These are phyloP conservation scores for Aphis gossypii DNA, from an alignment of 1,140 invertebrate genomes.

Conservation along the genomic window DNA sequence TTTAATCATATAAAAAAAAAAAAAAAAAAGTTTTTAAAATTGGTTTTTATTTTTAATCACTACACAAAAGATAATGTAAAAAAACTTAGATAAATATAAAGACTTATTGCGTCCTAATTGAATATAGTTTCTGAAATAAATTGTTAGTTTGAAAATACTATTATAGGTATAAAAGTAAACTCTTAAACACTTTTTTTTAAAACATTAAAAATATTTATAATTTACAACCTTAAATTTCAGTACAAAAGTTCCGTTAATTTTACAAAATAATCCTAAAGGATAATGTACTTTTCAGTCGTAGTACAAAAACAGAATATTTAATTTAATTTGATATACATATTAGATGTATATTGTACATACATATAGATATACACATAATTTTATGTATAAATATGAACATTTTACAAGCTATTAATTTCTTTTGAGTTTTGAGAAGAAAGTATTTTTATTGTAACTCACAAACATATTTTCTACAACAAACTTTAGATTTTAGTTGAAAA, in stretches of 20 bases:
- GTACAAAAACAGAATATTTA: background rate
- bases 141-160: background rate
- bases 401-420: background rate
- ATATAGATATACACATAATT: slow-evolving; percentile 2
- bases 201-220: background rate
- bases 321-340: slow-evolving; percentile 18
- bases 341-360: background rate
- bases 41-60: background rate
- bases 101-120: background rate
- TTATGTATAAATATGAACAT: slow-evolving; percentile 25
- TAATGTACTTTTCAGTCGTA: background rate
- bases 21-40: background rate
- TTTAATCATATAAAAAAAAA: background rate
- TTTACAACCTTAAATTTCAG: background rate
- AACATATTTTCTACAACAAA: background rate
- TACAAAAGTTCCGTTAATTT: background rate
- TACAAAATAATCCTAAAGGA: background rate
- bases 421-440: background rate
- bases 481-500: slow-evolving; percentile 21
- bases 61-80: background rate
- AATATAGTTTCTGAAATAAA: background rate
- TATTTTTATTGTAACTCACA: slow-evolving; percentile 20
- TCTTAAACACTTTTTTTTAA: no score
- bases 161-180: background rate
- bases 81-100: background rate